These are phyloP conservation scores for Brachionus plicatilis DNA, from an alignment of 1,140 invertebrate genomes.

Conservation along the genomic window DNA sequence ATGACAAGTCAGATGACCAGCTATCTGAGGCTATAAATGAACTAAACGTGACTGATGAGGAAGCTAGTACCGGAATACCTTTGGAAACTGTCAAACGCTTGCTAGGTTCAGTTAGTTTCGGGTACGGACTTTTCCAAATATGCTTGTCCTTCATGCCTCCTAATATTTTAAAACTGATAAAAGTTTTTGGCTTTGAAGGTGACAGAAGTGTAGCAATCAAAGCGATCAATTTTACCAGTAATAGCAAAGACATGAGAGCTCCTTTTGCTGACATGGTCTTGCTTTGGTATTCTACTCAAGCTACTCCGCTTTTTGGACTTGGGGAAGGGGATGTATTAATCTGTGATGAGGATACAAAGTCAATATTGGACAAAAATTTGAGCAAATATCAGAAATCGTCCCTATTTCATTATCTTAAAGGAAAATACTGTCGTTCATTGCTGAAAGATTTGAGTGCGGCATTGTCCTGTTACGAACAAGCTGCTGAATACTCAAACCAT, in stretches of 20 bases:
- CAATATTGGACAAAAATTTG: constrained; percentile 61
- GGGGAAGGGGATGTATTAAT: constrained; percentile 63
- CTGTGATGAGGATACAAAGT: constrained; percentile 59
- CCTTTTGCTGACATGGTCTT: constrained; percentile 67
- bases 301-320: constrained; percentile 66
- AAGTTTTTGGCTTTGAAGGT: constrained; percentile 68
- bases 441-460: constrained; percentile 62
- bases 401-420: constrained; percentile 67
- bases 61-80: background rate
- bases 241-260: constrained; percentile 66
- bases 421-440: constrained; percentile 63
- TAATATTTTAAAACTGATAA: constrained; percentile 64
- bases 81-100: constrained; percentile 61
- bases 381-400: constrained; percentile 63
- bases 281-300: constrained; percentile 70
- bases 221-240: constrained; percentile 64
- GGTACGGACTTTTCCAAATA: constrained; percentile 68
- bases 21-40: background rate
- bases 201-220: constrained; percentile 62
- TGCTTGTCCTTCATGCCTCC: constrained; percentile 67
- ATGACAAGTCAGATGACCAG: background rate
- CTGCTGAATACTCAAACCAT: constrained; percentile 60
- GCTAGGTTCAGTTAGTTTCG: constrained; percentile 67
- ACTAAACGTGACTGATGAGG: background rate
- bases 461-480: constrained; percentile 61